These are phyloP conservation scores for Archivesica marissinica DNA, from an alignment of 1,140 invertebrate species.

Conservation along the genomic window DNA sequence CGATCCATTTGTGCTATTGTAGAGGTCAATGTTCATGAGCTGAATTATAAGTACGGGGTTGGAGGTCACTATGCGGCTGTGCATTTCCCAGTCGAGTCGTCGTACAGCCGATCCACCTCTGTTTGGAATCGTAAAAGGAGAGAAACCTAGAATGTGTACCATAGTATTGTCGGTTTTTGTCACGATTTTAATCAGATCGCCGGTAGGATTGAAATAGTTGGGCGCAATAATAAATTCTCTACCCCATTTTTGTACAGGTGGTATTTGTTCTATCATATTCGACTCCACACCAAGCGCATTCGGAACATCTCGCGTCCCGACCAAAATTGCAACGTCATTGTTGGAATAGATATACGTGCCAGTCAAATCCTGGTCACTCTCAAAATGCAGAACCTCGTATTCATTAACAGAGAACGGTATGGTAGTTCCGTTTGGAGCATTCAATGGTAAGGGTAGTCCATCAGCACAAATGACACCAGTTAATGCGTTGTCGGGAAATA, in stretches of 20 bases:
- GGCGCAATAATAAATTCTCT: conserved; percentile 8
- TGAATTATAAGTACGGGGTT: conserved; percentile 40
- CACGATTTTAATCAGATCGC: conserved; percentile 53
- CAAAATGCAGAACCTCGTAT: conserved; percentile 37
- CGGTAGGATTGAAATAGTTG: conserved; percentile 19
- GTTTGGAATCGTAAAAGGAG: conserved; percentile 34
- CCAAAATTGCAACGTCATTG: conserved; percentile 34
- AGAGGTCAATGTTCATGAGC: conserved; percentile 37
- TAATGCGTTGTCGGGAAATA: conserved; percentile 5
- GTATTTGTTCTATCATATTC: conserved; percentile 41
- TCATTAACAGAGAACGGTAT: conserved; percentile 30
- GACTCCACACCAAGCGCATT: not conserved
- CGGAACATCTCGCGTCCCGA: conserved; percentile 10
- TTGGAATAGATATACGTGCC: conserved; percentile 29
- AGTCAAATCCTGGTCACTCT: conserved; percentile 27
- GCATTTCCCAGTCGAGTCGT: conserved; percentile 37
- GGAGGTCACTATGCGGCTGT: conserved; percentile 6
- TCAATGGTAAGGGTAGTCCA: not conserved
- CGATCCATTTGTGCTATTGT: conserved; percentile 35
- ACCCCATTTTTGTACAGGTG: conserved; percentile 47
- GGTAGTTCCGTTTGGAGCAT: not conserved
- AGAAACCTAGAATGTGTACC: conserved; percentile 39
- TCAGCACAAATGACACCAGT: not conserved
- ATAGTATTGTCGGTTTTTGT: not conserved
- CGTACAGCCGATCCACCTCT: not conserved